These are phyloP conservation scores for Antheraea mylitta DNA, from an alignment of 1,140 invertebrate genomes.

Conservation along the genomic window DNA sequence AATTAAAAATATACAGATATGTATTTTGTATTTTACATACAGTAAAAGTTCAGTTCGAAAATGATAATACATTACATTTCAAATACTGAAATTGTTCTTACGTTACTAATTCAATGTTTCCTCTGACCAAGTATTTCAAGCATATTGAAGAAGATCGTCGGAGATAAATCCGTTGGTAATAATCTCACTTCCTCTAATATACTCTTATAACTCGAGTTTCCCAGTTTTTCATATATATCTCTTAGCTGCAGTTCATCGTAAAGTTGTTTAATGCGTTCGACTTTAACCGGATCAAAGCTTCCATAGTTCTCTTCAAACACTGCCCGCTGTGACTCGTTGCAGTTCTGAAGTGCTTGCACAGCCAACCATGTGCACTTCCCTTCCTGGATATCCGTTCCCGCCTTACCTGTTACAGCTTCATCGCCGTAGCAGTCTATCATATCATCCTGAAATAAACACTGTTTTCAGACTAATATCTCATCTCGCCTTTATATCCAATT, in stretches of 20 bases:
- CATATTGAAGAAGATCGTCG: constrained; percentile 44
- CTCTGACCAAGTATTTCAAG: constrained; percentile 50
- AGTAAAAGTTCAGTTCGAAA: too few relatives aligned
- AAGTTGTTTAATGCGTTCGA: constrained; percentile 85
- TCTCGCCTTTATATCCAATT: too few relatives aligned
- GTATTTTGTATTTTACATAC: too few relatives aligned
- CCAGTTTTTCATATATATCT: constrained; percentile 17
- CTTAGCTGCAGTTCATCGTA: constrained; percentile 76
- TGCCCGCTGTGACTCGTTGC: constrained; percentile 82
- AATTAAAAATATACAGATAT: too few relatives aligned
- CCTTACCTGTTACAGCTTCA: constrained; percentile 70
- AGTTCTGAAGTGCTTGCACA: constrained; percentile 64
- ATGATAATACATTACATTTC: too few relatives aligned
- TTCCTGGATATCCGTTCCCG: too few relatives aligned
- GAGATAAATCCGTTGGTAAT: constrained; percentile 31
- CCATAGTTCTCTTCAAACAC: constrained; percentile 40
- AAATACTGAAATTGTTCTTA: too few relatives aligned
- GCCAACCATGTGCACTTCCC: too few relatives aligned
- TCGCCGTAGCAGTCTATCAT: constrained; percentile 93
- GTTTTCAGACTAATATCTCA: too few relatives aligned
- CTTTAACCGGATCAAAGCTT: constrained; percentile 80
- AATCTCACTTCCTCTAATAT: constrained; percentile 31
- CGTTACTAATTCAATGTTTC: constrained; percentile 12
- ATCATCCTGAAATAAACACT: constrained; percentile 82
- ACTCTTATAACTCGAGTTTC: constrained; percentile 38